Conservation (phyloP, 2,797 vertebrate genomes). For the Sebastes flavidus region DNA sequence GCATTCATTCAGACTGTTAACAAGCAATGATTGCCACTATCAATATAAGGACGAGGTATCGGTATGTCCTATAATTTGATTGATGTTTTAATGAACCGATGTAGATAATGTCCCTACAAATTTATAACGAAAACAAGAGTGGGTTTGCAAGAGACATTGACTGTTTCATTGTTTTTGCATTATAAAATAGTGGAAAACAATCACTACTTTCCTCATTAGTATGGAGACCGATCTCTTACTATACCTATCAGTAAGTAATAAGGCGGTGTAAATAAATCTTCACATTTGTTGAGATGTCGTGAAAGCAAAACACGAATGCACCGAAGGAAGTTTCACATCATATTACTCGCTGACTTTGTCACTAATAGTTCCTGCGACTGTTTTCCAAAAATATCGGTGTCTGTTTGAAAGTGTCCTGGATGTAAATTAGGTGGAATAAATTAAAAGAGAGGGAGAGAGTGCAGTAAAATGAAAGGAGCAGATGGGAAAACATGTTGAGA, state of each 20-base stretch:
- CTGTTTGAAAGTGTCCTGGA: conserved; percentile 17
- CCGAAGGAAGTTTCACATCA: background rate
- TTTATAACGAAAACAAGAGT: background rate
- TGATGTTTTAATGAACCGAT: background rate
- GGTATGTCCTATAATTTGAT: background rate
- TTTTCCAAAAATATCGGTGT: background rate
- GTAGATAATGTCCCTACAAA: background rate
- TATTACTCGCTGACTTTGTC: background rate
- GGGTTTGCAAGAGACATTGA: background rate
- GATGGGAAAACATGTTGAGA: conserved; percentile 20
- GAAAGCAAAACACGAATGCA: background rate
- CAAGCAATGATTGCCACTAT: background rate
- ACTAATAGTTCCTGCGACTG: background rate
- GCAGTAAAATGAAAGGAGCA: conserved; percentile 13
- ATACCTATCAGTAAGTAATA: background rate
- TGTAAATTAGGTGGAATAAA: conserved; percentile 24
- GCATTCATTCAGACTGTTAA: background rate
- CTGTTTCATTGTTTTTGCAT: background rate
- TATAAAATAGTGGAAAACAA: background rate
- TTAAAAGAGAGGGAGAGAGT: background rate
- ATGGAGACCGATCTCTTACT: background rate
- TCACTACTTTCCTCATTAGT: background rate
- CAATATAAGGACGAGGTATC: background rate
- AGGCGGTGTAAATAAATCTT: background rate
- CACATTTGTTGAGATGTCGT: background rate